Evolutionary conservation across 1,140 invertebrate genomes (phyloP), one percentile per base, ranked within the genome.

Genomic region (Tetragnatha versicolor): DNA sequence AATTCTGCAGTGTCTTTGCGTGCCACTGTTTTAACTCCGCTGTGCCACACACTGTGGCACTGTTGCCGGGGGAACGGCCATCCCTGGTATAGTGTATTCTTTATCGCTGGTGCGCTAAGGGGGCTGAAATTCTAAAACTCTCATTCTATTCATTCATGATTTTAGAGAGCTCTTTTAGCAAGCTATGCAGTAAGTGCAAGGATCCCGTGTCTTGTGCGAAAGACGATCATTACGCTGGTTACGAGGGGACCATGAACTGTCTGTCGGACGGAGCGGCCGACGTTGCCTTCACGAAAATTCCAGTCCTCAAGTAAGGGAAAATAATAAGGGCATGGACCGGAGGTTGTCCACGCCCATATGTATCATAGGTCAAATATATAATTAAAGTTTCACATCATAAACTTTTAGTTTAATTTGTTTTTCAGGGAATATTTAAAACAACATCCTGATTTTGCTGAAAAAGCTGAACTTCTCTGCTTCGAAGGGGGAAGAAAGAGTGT

Each of bases 211-310:
- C 88, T 66, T 95, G 92, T 83, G 91, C 94, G 83, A 82, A 82
- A 12, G 92, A 92, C 5, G 94, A 96, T 83, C 89, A 89, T 47
- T 94, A 88, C 84, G 92, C 92, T 45, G 94, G 94, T 1, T 94
- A 94, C 83, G 91, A 93, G 55, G 94, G 94, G 0, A 92, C 93
- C 4, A 87, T 96, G 22, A 86, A 91, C 17, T 97, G 94, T 85
- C 83, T 97, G 47, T 89, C 91, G 9, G 90, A 92, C 73, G 91
- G 92, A 47, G 89, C 89, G 1, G 94, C 93, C 1, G 89, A 96
- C 75, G 89, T 96, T 1, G 94, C 93, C 3, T 96, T 94, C 86
- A 92, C 93, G 2, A 93, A 94, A 84, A 90, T 94, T 72, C 91
- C 92, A 77, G 93, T 88, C 70, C 91, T 94, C 1, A 88, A 90